Evolutionary conservation across 2,113 vertebrate species (phyloP), one percentile per base, ranked within the genome.

Genomic region (Bucco capensis): DNA sequence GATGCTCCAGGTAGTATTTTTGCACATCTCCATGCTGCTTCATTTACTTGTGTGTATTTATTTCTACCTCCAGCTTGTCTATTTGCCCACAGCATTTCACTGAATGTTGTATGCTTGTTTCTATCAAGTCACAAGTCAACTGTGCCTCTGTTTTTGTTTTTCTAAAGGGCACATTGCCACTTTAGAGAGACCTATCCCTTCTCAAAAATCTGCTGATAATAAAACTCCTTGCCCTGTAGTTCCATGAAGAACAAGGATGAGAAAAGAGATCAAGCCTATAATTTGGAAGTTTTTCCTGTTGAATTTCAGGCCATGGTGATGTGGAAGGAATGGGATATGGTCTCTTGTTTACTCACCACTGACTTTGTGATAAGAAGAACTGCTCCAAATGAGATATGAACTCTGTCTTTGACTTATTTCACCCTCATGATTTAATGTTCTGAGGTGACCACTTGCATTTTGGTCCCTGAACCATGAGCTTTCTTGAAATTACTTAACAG

Each of bases 121-220:
- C 97, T 97, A 97, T 98, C 97, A 98, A 98, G 97, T 98, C 97
- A 98, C 97, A 98, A 98, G 90, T 89, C 96, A 97, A 97, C 94
- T 96, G 76, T 98, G 96, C 96, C 87, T 85, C 71, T 91, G 7
- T 96, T 91, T 97, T 96, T 97, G 72, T 94, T 96, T 97, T 96
- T 81, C 81, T 92, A 95, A 96, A 97, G 94, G 95, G 93, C 93
- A 94, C 91, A 92, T 76, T 97, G 96, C 97, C 91, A 92, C 92
- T 97, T 96, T 96, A 97, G 95, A 95, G 96, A 97, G 98, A 97
- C 97, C 96, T 96, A 93, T 97, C 96, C 96, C 94, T 95, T 96
- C 95, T 96, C 94, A 94, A 83, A 93, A 71, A 4, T 27, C 47
- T 67, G 50, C 18, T 64, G 33, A 65, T 83, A 83, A 83, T 33